Evolutionary conservation across 2,797 vertebrate species (phyloP).

Genomic region (Rhinoraja longicauda): DNA sequence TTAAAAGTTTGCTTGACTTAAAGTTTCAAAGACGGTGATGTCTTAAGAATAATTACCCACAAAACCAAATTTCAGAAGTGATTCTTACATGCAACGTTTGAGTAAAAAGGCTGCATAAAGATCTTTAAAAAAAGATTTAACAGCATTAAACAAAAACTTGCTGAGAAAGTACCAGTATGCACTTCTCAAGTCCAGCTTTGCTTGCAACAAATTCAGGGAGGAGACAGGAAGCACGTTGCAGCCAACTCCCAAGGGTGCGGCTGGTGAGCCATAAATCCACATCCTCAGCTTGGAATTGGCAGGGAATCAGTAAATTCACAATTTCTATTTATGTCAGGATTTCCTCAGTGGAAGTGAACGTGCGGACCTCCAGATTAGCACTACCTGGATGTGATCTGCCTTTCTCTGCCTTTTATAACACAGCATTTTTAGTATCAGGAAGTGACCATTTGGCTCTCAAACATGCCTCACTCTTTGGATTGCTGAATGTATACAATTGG

Average conservation of each 20-base stretch:
- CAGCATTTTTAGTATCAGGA: neutral
- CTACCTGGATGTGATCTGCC: neutral
- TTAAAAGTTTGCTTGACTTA: neutral
- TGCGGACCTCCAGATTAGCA: neutral
- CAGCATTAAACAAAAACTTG: neutral
- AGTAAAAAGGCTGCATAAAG: neutral
- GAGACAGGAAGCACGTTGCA: neutral
- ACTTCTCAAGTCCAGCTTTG: neutral
- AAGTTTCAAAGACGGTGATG: neutral
- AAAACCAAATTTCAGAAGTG: neutral
- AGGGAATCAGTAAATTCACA: neutral
- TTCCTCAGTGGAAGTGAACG: neutral
- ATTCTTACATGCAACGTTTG: neutral
- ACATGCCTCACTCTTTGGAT: neutral
- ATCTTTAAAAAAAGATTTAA: neutral
- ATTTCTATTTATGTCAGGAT: conserved; percentile 17
- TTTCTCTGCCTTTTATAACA: neutral
- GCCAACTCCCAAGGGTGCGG: neutral
- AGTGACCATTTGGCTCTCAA: neutral
- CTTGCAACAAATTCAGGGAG: conserved; percentile 15
- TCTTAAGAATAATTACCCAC: neutral
- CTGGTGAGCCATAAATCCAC: neutral
- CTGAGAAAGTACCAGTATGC: conserved; percentile 6
- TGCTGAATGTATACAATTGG: neutral
- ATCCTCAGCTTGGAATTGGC: neutral